These are phyloP conservation scores for Danio albolineatus DNA, from an alignment of 2,797 vertebrate genomes.

Conservation along the genomic window DNA sequence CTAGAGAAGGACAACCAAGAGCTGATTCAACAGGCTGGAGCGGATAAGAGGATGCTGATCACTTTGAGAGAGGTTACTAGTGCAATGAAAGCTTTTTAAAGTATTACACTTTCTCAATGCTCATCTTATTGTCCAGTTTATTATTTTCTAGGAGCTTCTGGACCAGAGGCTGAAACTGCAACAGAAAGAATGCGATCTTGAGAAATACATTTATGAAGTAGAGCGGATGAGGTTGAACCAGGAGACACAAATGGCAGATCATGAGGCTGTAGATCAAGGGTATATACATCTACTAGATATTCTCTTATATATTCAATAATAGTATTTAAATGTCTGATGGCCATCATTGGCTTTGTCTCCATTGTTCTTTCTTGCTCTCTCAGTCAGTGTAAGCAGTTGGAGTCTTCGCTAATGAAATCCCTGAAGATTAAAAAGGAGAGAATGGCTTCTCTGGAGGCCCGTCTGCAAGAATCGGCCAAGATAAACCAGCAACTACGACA, in stretches of 20 bases:
- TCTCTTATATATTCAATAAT: slow-evolving; percentile 1
- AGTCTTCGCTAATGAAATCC: slow-evolving; percentile 96
- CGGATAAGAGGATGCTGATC: slow-evolving; percentile 93
- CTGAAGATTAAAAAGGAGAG: slow-evolving; percentile 99
- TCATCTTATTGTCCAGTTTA: neutral
- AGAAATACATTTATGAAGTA: slow-evolving; percentile 94
- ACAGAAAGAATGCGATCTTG: slow-evolving; percentile 96
- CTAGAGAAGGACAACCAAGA: slow-evolving; percentile 96
- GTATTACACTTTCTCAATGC: neutral
- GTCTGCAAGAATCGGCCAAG: slow-evolving; percentile 97
- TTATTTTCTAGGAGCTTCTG: slow-evolving; percentile 86
- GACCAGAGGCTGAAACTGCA: slow-evolving; percentile 94
- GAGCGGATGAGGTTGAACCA: slow-evolving; percentile 97
- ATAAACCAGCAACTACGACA: slow-evolving; percentile 96
- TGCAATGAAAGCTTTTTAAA: neutral
- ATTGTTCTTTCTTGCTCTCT: neutral
- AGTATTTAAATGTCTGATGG: neutral
- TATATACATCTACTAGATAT: neutral
- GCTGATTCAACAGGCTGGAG: slow-evolving; percentile 89
- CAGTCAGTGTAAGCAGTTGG: slow-evolving; percentile 90
- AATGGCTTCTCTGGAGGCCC: slow-evolving; percentile 95
- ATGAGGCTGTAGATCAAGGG: slow-evolving; percentile 85
- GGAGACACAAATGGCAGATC: slow-evolving; percentile 89
- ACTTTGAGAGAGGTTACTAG: slow-evolving; percentile 90
- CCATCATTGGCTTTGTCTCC: neutral